A percentile compares a stretch with the other conserved stretches of the same genome.
Evolutionary conservation across 2,113 vertebrate genomes (phyloP).

Genomic region (Saccopteryx leptura): DNA sequence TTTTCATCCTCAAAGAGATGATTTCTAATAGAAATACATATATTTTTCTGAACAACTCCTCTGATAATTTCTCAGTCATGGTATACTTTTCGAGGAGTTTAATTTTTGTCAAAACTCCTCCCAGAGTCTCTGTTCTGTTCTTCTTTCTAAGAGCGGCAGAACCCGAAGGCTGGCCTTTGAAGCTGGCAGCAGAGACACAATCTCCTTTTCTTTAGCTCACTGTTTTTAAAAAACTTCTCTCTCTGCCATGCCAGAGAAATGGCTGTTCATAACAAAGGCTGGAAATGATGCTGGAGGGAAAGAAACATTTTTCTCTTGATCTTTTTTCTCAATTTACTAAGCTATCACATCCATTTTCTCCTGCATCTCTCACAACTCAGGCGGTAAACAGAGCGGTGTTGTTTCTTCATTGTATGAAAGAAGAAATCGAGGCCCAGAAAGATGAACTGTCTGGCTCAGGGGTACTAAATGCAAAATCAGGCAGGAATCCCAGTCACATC

Average conservation of each 20-base stretch:
- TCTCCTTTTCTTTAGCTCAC: slow-evolving; percentile 48
- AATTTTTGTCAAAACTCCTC: slow-evolving; percentile 60
- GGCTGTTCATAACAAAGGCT: slow-evolving; percentile 70
- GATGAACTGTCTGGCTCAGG: slow-evolving; percentile 1
- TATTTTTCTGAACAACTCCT: slow-evolving; percentile 46
- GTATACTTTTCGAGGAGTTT: background rate
- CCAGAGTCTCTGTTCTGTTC: background rate
- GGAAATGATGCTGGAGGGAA: slow-evolving; percentile 66
- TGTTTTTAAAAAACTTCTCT: slow-evolving; percentile 14
- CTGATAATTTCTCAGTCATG: background rate
- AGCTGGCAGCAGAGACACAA: background rate
- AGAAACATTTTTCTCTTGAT: slow-evolving; percentile 57
- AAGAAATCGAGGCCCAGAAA: slow-evolving; percentile 18
- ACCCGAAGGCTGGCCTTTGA: background rate
- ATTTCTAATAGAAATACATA: background rate
- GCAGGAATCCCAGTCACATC: slow-evolving; percentile 35
- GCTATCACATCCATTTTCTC: slow-evolving; percentile 46
- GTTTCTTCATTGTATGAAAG: slow-evolving; percentile 13
- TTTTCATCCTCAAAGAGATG: background rate
- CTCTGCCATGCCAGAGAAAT: slow-evolving; percentile 73
- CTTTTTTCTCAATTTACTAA: slow-evolving; percentile 62
- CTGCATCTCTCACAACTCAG: slow-evolving; percentile 20
- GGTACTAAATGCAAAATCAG: slow-evolving; percentile 46
- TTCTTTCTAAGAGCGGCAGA: slow-evolving; percentile 28
- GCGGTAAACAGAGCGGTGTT: background rate